Percentiles rank a stretch among this genome's conserved stretches.
Evolutionary conservation across 2,888 invertebrate genomes (phyloP).

Genomic region (Andrena haemorrhoa): DNA sequence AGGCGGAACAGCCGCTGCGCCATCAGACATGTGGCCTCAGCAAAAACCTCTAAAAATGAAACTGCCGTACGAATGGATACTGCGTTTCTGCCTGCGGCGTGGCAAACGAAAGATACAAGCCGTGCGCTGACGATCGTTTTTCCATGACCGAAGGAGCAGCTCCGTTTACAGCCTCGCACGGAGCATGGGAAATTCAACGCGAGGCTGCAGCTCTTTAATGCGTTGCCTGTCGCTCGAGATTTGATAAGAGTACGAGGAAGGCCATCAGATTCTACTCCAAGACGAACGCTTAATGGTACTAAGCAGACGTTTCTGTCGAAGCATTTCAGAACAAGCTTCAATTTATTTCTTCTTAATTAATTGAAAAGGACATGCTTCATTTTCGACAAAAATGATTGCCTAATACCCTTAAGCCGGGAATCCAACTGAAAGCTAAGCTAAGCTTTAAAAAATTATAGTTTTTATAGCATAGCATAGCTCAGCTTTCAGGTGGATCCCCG

Average conservation of each 20-base stretch:
- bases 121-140: slow-evolving; percentile 23
- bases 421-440: too few species aligned
- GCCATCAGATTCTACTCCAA: too few species aligned
- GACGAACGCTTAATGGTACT: too few species aligned
- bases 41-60: slow-evolving; percentile 18
- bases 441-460: too few species aligned
- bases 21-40: slow-evolving; percentile 24
- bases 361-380: too few species aligned
- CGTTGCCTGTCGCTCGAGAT: background rate
- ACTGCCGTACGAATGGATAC: background rate
- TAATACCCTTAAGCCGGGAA: too few species aligned
- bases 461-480: too few species aligned
- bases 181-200: slow-evolving; percentile 8
- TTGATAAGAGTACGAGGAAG: background rate
- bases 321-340: too few species aligned
- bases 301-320: too few species aligned
- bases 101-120: background rate
- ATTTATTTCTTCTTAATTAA: too few species aligned
- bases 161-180: background rate
- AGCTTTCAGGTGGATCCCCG: too few species aligned
- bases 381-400: too few species aligned
- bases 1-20: background rate
- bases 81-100: background rate
- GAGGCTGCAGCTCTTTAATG: background rate
- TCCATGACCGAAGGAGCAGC: background rate